Evolutionary conservation across 2,113 vertebrate species (phyloP).

Genomic region (Morone chrysops): DNA sequence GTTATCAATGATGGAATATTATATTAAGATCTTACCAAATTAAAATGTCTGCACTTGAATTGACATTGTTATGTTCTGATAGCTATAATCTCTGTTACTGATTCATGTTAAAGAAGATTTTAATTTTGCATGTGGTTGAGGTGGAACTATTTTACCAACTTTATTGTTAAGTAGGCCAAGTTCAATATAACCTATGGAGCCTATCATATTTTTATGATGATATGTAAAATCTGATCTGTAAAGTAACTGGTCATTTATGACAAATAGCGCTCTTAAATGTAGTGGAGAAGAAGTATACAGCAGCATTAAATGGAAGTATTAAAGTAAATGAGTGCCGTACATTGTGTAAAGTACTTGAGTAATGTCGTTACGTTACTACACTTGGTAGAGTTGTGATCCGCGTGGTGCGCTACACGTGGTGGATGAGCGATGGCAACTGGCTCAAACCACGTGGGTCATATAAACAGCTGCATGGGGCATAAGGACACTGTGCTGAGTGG

Average conservation of each 20-base stretch:
- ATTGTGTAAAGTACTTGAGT: not conserved
- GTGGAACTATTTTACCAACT: not conserved
- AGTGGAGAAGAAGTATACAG: not conserved
- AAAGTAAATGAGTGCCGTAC: not conserved
- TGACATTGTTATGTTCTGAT: not conserved
- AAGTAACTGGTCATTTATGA: not conserved
- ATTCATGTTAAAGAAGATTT: not conserved
- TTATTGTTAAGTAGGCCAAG: not conserved
- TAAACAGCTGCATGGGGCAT: constrained; percentile 61
- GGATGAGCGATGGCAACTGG: constrained; percentile 30
- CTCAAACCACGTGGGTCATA: constrained; percentile 57
- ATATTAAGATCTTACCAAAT: not conserved
- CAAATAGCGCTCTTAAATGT: not conserved
- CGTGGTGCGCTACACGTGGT: constrained; percentile 11
- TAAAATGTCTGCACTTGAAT: not conserved
- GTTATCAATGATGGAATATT: not conserved
- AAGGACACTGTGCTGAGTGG: not conserved
- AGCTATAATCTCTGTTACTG: not conserved
- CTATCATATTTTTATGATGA: not conserved
- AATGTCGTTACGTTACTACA: not conserved
- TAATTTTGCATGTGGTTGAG: not conserved
- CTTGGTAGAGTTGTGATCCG: not conserved
- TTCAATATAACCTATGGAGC: not conserved
- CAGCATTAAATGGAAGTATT: not conserved
- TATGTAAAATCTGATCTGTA: not conserved